Conservation (phyloP, 2,113 vertebrate genomes). For the Emydura subglobosa region DNA sequence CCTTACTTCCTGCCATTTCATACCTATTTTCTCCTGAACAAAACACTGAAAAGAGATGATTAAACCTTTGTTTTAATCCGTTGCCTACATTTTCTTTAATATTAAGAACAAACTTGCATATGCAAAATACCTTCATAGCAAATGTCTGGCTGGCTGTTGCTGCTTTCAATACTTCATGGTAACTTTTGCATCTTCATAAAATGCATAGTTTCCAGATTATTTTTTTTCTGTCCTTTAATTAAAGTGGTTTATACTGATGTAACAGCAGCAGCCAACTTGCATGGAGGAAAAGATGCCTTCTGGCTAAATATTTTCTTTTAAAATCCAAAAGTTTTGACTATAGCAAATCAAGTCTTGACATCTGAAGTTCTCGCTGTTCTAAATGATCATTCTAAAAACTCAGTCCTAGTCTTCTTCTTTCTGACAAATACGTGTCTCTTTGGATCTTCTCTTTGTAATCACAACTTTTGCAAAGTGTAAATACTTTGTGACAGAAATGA, state of each 20-base stretch:
- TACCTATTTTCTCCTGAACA: neutral
- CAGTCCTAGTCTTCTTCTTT: no score
- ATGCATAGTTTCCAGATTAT: neutral
- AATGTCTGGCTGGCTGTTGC: neutral
- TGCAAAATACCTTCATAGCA: neutral
- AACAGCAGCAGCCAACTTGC: neutral
- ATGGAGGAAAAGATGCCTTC: neutral
- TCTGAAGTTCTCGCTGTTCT: neutral
- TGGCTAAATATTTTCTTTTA: neutral
- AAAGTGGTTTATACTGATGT: neutral
- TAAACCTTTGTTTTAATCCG: neutral
- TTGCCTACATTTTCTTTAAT: neutral
- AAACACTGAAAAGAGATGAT: neutral
- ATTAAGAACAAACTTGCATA: neutral
- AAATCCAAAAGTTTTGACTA: neutral
- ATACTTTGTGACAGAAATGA: neutral
- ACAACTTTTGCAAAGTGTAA: neutral
- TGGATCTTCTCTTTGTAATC: neutral
- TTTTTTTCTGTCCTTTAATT: neutral
- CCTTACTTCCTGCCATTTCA: neutral
- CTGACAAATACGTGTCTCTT: neutral
- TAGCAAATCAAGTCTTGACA: neutral
- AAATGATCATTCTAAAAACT: neutral
- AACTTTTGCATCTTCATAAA: neutral
- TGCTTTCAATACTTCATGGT: neutral